Evolutionary conservation across 2,113 vertebrate species (phyloP), one percentile per base, ranked within the genome.

Genomic region (Mesembrinibis cayennensis): DNA sequence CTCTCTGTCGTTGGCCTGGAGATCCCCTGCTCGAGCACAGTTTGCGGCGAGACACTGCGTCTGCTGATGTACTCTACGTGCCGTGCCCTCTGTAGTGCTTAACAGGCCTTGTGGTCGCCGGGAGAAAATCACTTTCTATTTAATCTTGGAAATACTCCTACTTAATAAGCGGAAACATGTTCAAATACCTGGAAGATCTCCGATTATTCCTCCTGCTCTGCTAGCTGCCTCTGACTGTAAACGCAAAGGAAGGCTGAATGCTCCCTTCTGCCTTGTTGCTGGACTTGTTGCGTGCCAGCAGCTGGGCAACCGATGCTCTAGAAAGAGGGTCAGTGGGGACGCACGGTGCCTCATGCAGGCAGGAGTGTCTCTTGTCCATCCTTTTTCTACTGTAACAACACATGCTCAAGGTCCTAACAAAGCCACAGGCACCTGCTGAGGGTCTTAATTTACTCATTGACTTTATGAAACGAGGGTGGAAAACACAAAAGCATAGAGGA

Each of bases 371-470:
- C 58, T 55, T 42, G 7, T 27, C 34, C 44, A 7, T 53, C 36
- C 56, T 34, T 32, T 50, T 74, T 59, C 53, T 77, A 15, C 27
- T 2, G 1, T 26, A 82, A 15, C 0, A 0, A 27, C 38, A 58
- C 42, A 67, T 1, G 9, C 47, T 89, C 16, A 67, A 53, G 67
- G 25, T 16, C 50, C 30, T 19, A 44, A 59, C 30, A 55, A 89
- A 58, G n/a, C n/a, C 32, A 82, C 19, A 91, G 25, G 7, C 20
- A 32, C 15, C 34, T 40, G 22, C 15, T 56, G 45, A 87, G 84
- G 30, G 34, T 69, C 72, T 69, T 47, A n/a, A 73, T 81, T 81
- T 63, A 50, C n/a, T 85, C 36, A 40, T 7, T 62, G 36, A 58
- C 36, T 79, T 74, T 38, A 63, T 0, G 2, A 65, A 65, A 78